Evolutionary conservation across 2,797 vertebrate species (phyloP), one percentile per base, ranked within the genome.

Genomic region (Poecile montanus): DNA sequence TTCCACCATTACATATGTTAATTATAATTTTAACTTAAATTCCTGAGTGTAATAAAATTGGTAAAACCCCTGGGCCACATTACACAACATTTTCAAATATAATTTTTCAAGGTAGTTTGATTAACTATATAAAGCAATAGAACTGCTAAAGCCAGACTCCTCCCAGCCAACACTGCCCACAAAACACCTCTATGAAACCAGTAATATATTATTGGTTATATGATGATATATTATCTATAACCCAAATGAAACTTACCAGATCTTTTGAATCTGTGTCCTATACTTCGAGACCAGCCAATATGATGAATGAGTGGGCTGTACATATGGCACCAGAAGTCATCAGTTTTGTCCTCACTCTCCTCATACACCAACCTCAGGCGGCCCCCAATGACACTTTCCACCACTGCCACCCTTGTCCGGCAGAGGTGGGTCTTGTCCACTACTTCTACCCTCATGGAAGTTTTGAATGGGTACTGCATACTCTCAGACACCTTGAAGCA

Each of bases 301-400:
- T 98, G 98, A 91, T 99, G 99, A 74, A 99, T 99, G 88, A 99
- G 98, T 0, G 99, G 99, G 91, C 99, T 99, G 97, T 97, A 98
- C 99, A 99, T 99, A 96, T 99, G 99, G 98, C 99, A 99, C 99
- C 99, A 99, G 97, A 99, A 99, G 97, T 99, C 99, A 65, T 99
- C 99, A 0, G 98, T 98, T 86, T 99, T 99, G 48, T 99, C 99
- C 95, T 99, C 98, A 26, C 99, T 99, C 96, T 99, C 99, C 92
- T 99, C 99, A 30, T 99, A 99, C 42, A 99, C 99, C 91, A 99
- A 95, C 73, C 99, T 97, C 94, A 99, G 97, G 75, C 99, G 98
- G 42, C 99, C 99, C 58, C 99, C 99, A 15, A 99, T 99, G 51
- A 99, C 98, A 56, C 98, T 99, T 85, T 99, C 99, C 84, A 99